Evolutionary conservation across 2,797 vertebrate species (phyloP).

Genomic region (Paedocypris micromegethes): DNA sequence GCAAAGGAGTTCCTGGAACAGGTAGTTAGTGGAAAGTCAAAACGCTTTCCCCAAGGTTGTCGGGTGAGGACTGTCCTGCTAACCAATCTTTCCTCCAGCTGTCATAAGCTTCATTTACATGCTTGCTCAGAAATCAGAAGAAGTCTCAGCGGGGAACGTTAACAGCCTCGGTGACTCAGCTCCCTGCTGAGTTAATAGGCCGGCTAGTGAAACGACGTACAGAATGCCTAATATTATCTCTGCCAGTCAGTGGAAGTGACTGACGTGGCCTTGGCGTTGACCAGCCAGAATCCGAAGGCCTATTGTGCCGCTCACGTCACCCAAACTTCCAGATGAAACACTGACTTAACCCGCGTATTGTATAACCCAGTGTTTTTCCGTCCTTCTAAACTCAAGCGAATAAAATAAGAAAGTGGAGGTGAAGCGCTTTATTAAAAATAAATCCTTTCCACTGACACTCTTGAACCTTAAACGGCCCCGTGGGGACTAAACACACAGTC

Average conservation of each 20-base stretch:
- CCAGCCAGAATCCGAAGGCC: background rate
- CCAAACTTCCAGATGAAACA: background rate
- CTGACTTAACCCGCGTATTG: background rate
- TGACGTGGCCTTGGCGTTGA: background rate
- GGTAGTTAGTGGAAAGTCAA: background rate
- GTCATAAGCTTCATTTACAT: slow-evolving; percentile 12
- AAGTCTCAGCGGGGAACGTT: background rate
- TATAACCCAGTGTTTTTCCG: background rate
- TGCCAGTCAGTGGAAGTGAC: background rate
- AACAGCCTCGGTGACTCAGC: slow-evolving; percentile 3
- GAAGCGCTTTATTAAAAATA: slow-evolving; percentile 24
- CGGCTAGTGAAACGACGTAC: slow-evolving; percentile 11
- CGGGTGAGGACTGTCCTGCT: background rate
- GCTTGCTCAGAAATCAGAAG: background rate
- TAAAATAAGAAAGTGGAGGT: slow-evolving; percentile 9
- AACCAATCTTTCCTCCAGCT: background rate
- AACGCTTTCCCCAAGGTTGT: background rate
- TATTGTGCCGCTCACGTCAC: slow-evolving; percentile 1
- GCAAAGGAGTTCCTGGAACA: background rate
- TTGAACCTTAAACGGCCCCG: slow-evolving; percentile 1
- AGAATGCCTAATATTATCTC: slow-evolving; percentile 14
- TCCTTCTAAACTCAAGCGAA: slow-evolving; percentile 17
- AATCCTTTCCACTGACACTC: slow-evolving; percentile 1
- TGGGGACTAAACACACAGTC: slow-evolving; percentile 1
- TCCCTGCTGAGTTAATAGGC: slow-evolving; percentile 19